Evolutionary conservation across 2,113 vertebrate species (phyloP), one percentile per base, ranked within the genome.

Genomic region (Sclerurus mexicanus): DNA sequence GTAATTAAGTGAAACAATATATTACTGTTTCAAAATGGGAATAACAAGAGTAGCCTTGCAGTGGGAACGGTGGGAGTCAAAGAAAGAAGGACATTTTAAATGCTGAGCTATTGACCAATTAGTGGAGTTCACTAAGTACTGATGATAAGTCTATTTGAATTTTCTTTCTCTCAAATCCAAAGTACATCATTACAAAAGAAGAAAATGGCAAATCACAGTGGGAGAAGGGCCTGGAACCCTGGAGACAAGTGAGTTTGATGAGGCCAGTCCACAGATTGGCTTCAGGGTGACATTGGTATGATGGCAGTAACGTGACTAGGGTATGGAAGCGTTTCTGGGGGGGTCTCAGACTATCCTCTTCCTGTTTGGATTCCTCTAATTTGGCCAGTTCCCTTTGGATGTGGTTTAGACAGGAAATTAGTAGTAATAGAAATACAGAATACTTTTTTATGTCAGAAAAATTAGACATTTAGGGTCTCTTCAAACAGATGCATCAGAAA

Each of bases 1-100:
- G 53, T 87, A 94, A 87, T 94, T 87, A 94, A 68, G 23, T 67
- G 31, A 68, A 89, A 82, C 35, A 52, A 40, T 66, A 28, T 50
- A 35, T 81, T 71, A 37, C 0, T 0, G 27, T 62, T 49, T 53
- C 89, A 60, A 89, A 81, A 89, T 9, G 50, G 31, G n/a, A 76
- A n/a, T 64, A 73, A 33, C 35, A 50, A 79, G 71, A 58, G 33
- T 44, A 78, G 49, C 46, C n/a, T 60, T 83, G 82, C 35, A 81
- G 28, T 31, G 25, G 39, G 28, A 76, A 94, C 30, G 37, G 46
- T 87, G 85, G 71, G 76, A 94, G 78, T 59, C 2, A 3, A 62
- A 67, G 24, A 40, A 47, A 68, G 52, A 60, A 7, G 47, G 44
- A 31, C 3, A 17, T 33, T 67, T 78, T 7, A 79, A 69, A 16